These are phyloP conservation scores for Chauna torquata DNA, from an alignment of 2,113 vertebrate genomes.

Conservation along the genomic window DNA sequence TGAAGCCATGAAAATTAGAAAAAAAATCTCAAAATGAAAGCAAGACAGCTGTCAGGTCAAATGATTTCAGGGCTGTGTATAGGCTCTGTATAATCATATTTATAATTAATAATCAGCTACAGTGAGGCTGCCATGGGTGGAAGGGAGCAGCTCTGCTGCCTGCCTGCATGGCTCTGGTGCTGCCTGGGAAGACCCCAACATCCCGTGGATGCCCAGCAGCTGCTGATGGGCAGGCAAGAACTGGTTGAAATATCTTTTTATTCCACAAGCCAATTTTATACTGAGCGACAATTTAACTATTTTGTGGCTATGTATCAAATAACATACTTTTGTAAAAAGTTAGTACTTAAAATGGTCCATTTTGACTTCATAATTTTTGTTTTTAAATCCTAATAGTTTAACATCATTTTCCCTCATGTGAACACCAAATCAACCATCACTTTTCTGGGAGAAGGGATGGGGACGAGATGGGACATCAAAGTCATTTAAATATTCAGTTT, in stretches of 20 bases:
- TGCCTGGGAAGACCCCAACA: background rate
- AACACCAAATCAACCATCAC: background rate
- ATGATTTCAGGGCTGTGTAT: accelerated
- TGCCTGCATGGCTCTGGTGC: background rate
- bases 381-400: background rate
- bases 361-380: background rate
- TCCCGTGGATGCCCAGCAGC: background rate
- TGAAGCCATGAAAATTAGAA: background rate
- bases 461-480: background rate
- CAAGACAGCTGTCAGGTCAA: background rate
- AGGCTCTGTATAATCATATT: background rate
- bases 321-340: background rate
- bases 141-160: background rate
- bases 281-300: accelerated
- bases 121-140: background rate
- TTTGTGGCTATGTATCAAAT: background rate
- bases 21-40: background rate
- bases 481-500: background rate
- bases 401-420: background rate
- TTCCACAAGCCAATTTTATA: background rate
- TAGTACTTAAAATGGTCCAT: background rate
- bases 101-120: background rate
- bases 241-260: background rate
- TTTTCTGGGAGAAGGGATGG: background rate
- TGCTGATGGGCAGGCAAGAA: background rate